Conservation (phyloP, 1,140 invertebrate genomes). For the Chrysomallon squamiferum region DNA sequence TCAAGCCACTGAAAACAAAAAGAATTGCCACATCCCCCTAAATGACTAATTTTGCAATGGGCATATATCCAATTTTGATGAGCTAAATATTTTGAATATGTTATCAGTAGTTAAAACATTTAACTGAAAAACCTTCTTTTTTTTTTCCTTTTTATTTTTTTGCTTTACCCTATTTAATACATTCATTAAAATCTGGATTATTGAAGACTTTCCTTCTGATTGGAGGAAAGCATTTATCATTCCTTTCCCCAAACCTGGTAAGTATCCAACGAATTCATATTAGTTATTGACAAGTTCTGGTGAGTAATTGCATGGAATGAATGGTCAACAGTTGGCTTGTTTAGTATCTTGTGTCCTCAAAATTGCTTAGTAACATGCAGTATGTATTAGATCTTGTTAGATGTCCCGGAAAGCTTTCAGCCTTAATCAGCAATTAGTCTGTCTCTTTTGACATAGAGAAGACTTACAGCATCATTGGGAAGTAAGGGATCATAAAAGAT, state of each 20-base stretch:
- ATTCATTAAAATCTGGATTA: not conserved
- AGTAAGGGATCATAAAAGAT: not conserved
- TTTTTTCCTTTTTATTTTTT: no score
- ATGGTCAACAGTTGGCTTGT: not conserved
- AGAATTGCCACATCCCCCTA: no score
- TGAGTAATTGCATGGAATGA: not conserved
- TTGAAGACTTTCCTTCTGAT: not conserved
- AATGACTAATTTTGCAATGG: no score
- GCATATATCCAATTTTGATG: no score
- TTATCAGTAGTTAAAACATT: not conserved
- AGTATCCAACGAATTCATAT: not conserved
- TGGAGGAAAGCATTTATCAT: not conserved
- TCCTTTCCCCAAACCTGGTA: not conserved
- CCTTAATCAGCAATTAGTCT: not conserved
- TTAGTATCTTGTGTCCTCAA: not conserved
- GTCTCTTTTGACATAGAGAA: not conserved
- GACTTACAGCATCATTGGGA: not conserved
- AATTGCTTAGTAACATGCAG: not conserved
- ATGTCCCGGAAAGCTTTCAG: not conserved
- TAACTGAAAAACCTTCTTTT: no score
- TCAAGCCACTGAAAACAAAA: no score
- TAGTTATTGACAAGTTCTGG: not conserved
- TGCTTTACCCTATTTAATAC: not conserved
- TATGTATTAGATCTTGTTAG: not conserved
- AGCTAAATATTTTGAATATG: no score